These are phyloP conservation scores for Scaptomyza pallida DNA, from an alignment of 1,140 invertebrate genomes.

Conservation along the genomic window DNA sequence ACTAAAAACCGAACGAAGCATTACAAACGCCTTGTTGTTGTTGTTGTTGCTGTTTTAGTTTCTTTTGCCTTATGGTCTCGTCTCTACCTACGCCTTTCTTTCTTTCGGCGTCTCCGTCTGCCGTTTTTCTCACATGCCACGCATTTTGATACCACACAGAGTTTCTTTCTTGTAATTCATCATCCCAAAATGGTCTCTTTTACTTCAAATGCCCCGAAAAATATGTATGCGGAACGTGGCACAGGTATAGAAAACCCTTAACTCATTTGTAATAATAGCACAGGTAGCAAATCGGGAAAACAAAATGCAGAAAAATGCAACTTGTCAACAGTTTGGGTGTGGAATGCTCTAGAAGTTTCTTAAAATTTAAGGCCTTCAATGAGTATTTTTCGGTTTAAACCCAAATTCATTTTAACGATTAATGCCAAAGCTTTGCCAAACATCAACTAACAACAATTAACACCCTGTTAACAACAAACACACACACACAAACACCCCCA, in stretches of 20 bases:
- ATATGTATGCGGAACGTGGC: conserved; percentile 34
- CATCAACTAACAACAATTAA: conserved; percentile 17
- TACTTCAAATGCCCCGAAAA: conserved; percentile 31
- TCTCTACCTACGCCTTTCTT: conserved; percentile 46
- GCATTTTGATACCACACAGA: conserved; percentile 51
- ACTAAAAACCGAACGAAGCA: conserved; percentile 43
- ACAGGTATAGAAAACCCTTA: conserved; percentile 58
- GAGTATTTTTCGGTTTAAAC: no score
- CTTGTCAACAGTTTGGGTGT: no score
- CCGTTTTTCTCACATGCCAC: conserved; percentile 75
- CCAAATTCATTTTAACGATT: not conserved
- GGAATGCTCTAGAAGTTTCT: not conserved
- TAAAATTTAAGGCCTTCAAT: not conserved
- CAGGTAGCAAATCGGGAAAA: conserved; percentile 14
- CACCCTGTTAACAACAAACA: conserved; percentile 24
- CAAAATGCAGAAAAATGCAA: conserved; percentile 22
- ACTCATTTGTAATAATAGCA: conserved; percentile 45
- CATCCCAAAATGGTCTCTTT: conserved; percentile 49
- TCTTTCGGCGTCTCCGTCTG: conserved; percentile 51
- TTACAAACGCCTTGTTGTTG: conserved; percentile 48
- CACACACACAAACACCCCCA: conserved; percentile 24
- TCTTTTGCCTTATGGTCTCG: conserved; percentile 13
- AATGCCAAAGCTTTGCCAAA: not conserved
- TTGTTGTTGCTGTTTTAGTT: not conserved
- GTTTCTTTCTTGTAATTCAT: conserved; percentile 65